A percentile compares a stretch with the other conserved stretches of the same genome.
These are phyloP conservation scores for Xenus cinereus DNA, from an alignment of 2,113 vertebrate species.

Conservation along the genomic window DNA sequence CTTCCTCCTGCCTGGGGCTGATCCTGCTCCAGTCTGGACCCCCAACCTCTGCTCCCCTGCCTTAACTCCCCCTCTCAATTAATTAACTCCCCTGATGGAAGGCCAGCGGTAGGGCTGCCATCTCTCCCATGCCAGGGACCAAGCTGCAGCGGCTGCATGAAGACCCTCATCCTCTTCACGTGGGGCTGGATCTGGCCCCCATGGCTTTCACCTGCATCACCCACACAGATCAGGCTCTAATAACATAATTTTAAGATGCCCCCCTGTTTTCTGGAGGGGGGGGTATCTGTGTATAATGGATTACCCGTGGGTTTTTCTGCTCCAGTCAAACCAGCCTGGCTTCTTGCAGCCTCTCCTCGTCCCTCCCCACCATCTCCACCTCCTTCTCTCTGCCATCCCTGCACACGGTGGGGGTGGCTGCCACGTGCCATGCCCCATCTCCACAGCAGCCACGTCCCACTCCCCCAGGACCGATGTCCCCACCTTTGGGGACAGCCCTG, in stretches of 20 bases:
- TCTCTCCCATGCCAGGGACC: rapidly evolving
- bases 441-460: background rate
- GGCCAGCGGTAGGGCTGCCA: background rate
- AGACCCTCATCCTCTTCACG: background rate
- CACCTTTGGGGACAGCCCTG: background rate
- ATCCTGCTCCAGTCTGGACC: background rate
- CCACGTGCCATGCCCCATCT: background rate
- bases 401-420: rapidly evolving
- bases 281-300: rapidly evolving
- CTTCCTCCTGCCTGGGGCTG: background rate
- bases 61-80: background rate
- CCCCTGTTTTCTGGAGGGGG: background rate
- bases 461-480: background rate
- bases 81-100: background rate
- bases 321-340: background rate
- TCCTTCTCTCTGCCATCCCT: background rate
- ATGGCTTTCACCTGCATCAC: rapidly evolving
- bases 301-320: background rate
- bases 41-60: background rate
- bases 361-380: background rate
- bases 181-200: rapidly evolving
- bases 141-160: background rate
- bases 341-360: background rate
- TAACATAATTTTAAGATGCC: background rate
- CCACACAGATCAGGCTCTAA: rapidly evolving